These are phyloP conservation scores for Alces alces DNA, from an alignment of 2,113 vertebrate genomes.

Conservation along the genomic window DNA sequence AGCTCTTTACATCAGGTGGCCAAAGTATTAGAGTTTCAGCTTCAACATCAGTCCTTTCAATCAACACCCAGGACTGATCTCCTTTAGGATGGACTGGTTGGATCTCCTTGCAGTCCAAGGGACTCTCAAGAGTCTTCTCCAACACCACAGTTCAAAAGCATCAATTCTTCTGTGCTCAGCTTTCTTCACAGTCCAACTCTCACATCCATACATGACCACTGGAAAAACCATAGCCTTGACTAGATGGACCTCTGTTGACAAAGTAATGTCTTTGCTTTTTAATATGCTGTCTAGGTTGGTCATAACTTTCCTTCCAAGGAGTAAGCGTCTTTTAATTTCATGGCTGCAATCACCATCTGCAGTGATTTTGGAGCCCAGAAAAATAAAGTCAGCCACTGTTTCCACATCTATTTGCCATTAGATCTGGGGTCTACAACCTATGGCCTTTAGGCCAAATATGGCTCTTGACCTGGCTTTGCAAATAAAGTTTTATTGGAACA, in stretches of 20 bases:
- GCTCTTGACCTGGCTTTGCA: not conserved
- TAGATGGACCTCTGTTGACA: not conserved
- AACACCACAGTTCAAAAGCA: not conserved
- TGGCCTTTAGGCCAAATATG: not conserved
- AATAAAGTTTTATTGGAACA: not conserved
- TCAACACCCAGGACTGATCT: not conserved
- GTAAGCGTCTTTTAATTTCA: not conserved
- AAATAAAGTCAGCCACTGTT: not conserved
- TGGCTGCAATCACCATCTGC: not conserved
- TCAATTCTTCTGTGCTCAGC: fast-evolving
- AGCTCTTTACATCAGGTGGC: not conserved
- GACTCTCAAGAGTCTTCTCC: not conserved
- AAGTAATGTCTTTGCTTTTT: not conserved
- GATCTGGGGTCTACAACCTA: not conserved
- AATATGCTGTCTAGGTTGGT: not conserved
- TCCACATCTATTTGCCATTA: not conserved
- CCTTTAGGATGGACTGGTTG: not conserved
- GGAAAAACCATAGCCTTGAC: not conserved
- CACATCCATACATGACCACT: not conserved
- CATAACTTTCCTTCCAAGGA: not conserved
- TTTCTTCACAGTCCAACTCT: not conserved
- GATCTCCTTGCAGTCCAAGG: not conserved
- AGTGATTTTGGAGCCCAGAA: not conserved
- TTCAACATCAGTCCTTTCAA: not conserved
- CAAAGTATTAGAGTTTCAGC: not conserved